A percentile compares a stretch with the other conserved stretches of the same genome.
Evolutionary conservation across 1,140 invertebrate species (phyloP).

Genomic region (Elymnias hypermnestra): DNA sequence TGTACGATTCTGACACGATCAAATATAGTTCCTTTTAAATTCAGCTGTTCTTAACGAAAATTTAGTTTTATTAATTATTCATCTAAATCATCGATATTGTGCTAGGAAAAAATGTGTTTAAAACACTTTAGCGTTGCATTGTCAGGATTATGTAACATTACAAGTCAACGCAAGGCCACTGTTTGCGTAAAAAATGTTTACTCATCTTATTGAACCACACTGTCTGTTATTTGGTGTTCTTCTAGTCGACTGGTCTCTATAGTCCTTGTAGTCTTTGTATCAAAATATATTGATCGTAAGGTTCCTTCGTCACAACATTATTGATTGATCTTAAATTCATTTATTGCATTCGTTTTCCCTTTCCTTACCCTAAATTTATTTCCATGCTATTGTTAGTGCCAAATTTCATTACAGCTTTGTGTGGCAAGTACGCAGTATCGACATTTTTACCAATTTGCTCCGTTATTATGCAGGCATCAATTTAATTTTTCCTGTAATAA

Average conservation of each 20-base stretch:
- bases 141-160: conserved; percentile 8
- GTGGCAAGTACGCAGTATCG: not conserved
- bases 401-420: conserved; percentile 9
- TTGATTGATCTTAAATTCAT: too few relatives aligned
- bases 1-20: too few relatives aligned
- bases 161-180: conserved; percentile 27
- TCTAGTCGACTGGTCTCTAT: conserved; percentile 3
- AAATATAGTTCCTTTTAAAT: too few relatives aligned
- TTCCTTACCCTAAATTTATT: not conserved
- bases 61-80: too few relatives aligned
- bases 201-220: conserved; percentile 19
- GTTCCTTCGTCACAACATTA: too few relatives aligned
- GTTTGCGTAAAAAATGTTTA: conserved; percentile 31
- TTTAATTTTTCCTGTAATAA: conserved; percentile 16
- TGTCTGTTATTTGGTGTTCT: conserved; percentile 3
- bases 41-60: too few relatives aligned
- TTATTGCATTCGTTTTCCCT: too few relatives aligned
- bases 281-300: too few relatives aligned
- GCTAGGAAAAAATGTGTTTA: too few relatives aligned
- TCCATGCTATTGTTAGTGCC: conserved; percentile 9
- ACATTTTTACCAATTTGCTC: not conserved
- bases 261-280: conserved; percentile 9
- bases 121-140: not conserved
- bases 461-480: conserved; percentile 1
- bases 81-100: too few relatives aligned